Conservation (phyloP, 2,888 invertebrate species). For the Automeris io region DNA sequence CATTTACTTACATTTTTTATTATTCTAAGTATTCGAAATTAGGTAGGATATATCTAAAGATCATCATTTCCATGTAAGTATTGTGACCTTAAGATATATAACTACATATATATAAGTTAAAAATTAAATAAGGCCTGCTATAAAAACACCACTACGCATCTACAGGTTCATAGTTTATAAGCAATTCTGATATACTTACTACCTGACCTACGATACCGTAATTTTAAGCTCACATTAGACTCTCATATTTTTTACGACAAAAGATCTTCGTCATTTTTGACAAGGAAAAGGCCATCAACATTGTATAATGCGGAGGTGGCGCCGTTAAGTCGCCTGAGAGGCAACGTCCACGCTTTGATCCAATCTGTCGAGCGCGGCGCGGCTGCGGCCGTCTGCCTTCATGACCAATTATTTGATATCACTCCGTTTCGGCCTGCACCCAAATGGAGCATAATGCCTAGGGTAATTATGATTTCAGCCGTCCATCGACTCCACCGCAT, state of each 20-base stretch:
- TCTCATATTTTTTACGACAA: constrained; percentile 68
- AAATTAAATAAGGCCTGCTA: too few species aligned
- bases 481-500: constrained; percentile 29
- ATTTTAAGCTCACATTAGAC: constrained; percentile 64
- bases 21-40: too few species aligned
- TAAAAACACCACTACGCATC: too few species aligned
- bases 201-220: constrained; percentile 61
- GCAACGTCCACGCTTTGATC: constrained; percentile 65
- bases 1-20: too few species aligned
- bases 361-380: constrained; percentile 48
- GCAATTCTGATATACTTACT: constrained; percentile 25
- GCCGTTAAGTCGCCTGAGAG: constrained; percentile 56
- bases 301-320: constrained; percentile 68
- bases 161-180: too few species aligned
- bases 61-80: too few species aligned
- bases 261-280: constrained; percentile 76
- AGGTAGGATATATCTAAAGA: too few species aligned
- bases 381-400: constrained; percentile 42
- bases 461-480: constrained; percentile 71
- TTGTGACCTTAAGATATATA: too few species aligned
- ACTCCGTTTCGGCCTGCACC: constrained; percentile 63
- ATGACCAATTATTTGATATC: constrained; percentile 75
- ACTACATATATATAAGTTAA: too few species aligned
- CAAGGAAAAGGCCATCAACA: constrained; percentile 76
- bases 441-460: constrained; percentile 75